These are phyloP conservation scores for Mesocentrotus franciscanus DNA, from an alignment of 53 echinoderm and acorn worm species.

Conservation along the genomic window DNA sequence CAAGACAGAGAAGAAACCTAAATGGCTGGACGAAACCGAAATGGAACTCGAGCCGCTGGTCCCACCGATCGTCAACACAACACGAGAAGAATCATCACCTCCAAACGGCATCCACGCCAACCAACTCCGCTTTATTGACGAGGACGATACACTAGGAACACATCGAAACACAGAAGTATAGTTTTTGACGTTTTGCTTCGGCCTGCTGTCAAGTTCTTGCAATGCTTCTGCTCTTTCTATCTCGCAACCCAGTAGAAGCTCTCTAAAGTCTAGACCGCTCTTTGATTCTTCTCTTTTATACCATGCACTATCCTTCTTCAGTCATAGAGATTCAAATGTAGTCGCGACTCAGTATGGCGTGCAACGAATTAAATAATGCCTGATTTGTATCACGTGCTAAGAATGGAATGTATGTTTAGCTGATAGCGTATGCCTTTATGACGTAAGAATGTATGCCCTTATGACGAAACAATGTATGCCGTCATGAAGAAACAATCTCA, in stretches of 20 bases:
- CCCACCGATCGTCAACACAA: slow-evolving; percentile 71
- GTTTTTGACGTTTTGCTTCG: slow-evolving; percentile 27
- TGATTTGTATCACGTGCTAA: not conserved
- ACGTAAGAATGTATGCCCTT: not conserved
- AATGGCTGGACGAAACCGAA: slow-evolving; percentile 89
- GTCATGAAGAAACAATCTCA: no score
- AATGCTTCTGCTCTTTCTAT: not conserved
- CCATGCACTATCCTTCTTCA: not conserved
- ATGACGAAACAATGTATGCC: no score
- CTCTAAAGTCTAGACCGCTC: not conserved
- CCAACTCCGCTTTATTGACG: slow-evolving; percentile 91
- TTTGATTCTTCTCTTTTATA: not conserved
- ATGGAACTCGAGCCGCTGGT: slow-evolving; percentile 85
- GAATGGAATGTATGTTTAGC: not conserved
- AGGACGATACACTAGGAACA: slow-evolving; percentile 80
- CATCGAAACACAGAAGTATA: slow-evolving; percentile 89
- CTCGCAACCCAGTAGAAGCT: slow-evolving; percentile 28
- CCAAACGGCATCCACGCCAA: slow-evolving; percentile 85
- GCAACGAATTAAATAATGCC: slow-evolving; percentile 9
- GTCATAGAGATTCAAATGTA: not conserved
- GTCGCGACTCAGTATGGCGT: not conserved
- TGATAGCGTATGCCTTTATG: not conserved
- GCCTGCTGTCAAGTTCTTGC: slow-evolving; percentile 33
- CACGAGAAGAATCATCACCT: slow-evolving; percentile 61
- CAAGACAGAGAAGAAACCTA: slow-evolving; percentile 75